Evolutionary conservation across 2,888 invertebrate species (phyloP).

Genomic region (Thymelicus sylvestris): DNA sequence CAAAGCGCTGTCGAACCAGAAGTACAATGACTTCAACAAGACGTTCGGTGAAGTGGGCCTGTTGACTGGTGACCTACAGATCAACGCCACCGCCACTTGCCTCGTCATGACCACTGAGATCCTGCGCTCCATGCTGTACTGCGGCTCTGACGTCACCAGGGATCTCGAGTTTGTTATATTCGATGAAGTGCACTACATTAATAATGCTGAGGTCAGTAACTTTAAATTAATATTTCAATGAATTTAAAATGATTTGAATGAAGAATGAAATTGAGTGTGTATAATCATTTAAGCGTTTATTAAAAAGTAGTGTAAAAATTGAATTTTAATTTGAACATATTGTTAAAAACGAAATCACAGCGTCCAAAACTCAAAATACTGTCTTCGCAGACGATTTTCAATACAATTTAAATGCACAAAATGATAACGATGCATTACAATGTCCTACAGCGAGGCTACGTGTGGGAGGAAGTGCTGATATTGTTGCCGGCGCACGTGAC

Average conservation of each 20-base stretch:
- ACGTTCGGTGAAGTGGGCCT: constrained; percentile 97
- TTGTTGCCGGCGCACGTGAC: constrained; percentile 97
- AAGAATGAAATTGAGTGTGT: too few species aligned
- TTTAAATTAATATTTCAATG: too few species aligned
- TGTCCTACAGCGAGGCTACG: constrained; percentile 92
- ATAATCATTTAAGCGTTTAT: too few species aligned
- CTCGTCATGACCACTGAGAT: constrained; percentile 99
- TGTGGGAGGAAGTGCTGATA: constrained; percentile 99
- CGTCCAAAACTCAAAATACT: neutral
- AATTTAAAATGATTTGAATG: too few species aligned
- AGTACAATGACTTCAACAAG: constrained; percentile 98
- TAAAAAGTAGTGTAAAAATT: too few species aligned
- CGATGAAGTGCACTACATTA: constrained; percentile 99
- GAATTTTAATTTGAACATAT: too few species aligned
- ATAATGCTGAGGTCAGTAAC: constrained; percentile 92
- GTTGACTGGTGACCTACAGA: constrained; percentile 97
- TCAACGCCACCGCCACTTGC: constrained; percentile 96
- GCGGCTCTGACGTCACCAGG: constrained; percentile 96
- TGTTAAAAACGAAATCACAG: neutral
- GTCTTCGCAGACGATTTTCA: neutral
- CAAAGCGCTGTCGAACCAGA: constrained; percentile 99
- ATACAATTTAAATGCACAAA: neutral
- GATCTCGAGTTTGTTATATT: constrained; percentile 99
- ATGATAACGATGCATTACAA: neutral
- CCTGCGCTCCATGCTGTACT: constrained; percentile 97